These are phyloP conservation scores for Plecotus auritus DNA, from an alignment of 2,113 vertebrate genomes.

Conservation along the genomic window DNA sequence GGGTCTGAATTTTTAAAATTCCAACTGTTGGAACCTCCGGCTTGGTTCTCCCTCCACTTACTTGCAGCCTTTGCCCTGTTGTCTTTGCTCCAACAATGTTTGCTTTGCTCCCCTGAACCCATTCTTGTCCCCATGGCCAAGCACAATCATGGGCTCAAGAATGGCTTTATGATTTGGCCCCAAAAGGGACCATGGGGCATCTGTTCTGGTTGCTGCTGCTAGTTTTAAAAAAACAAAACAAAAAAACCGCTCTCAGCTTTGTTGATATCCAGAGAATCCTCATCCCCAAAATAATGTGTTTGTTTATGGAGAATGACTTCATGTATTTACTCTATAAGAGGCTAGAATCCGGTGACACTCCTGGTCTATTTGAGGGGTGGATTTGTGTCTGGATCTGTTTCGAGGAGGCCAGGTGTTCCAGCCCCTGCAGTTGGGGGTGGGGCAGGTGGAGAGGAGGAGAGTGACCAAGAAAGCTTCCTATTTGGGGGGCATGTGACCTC, in stretches of 20 bases:
- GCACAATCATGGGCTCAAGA: background rate
- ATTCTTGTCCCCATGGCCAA: rapidly evolving
- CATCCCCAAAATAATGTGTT: constrained; percentile 34
- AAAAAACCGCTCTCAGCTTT: background rate
- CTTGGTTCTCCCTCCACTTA: background rate
- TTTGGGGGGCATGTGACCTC: background rate
- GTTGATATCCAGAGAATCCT: constrained; percentile 27
- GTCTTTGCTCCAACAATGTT: background rate
- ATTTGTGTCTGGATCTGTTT: constrained; percentile 11
- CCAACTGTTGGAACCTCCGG: background rate
- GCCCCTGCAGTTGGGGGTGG: background rate
- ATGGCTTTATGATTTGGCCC: background rate
- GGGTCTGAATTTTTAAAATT: background rate
- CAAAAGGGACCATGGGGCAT: background rate
- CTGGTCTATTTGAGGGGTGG: constrained; percentile 47
- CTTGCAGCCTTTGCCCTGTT: background rate
- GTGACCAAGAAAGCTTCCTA: background rate
- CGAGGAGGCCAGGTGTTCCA: background rate
- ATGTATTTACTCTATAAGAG: constrained; percentile 11
- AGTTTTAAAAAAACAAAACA: background rate
- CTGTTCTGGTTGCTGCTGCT: constrained; percentile 28
- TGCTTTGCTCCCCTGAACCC: background rate
- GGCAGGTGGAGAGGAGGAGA: background rate
- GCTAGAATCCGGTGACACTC: background rate
- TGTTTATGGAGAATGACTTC: constrained; percentile 63